These are phyloP conservation scores for Paramormyrops hopkinsi DNA, from an alignment of 2,797 vertebrate species.

Conservation along the genomic window DNA sequence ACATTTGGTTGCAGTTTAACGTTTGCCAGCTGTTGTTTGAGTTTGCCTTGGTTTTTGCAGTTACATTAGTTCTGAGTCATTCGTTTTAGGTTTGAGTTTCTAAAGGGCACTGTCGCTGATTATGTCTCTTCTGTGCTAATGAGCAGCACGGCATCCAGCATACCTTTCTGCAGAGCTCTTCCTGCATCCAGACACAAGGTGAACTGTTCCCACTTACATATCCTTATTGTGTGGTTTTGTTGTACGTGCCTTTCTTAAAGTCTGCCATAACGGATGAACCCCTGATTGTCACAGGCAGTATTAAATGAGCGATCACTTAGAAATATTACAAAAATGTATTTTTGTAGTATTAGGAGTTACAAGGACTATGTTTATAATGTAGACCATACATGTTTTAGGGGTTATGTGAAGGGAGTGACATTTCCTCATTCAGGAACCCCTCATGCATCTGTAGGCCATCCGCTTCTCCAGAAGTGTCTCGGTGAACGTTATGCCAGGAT, in stretches of 20 bases:
- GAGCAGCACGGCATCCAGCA: not conserved
- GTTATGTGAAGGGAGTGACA: not conserved
- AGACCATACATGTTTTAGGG: not conserved
- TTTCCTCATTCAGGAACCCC: not conserved
- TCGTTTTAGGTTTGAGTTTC: not conserved
- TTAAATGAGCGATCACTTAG: not conserved
- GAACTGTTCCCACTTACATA: not conserved
- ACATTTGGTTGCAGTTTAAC: constrained; percentile 15
- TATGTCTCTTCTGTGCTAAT: not conserved
- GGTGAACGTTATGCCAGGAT: not conserved
- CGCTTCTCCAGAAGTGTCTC: not conserved
- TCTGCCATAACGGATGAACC: not conserved
- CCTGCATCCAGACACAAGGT: not conserved
- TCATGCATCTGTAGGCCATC: not conserved
- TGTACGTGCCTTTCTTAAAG: not conserved
- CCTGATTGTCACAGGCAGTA: not conserved
- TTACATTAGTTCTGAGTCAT: constrained; percentile 2
- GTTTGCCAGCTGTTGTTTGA: not conserved
- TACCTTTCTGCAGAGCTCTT: not conserved
- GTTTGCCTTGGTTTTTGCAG: not conserved
- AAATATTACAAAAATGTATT: not conserved
- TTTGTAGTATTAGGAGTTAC: not conserved
- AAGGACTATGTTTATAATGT: not conserved
- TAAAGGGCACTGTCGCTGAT: not conserved
- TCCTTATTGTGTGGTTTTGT: not conserved